Evolutionary conservation across 1,140 invertebrate species (phyloP).

Genomic region (Anoplophora glabripennis): DNA sequence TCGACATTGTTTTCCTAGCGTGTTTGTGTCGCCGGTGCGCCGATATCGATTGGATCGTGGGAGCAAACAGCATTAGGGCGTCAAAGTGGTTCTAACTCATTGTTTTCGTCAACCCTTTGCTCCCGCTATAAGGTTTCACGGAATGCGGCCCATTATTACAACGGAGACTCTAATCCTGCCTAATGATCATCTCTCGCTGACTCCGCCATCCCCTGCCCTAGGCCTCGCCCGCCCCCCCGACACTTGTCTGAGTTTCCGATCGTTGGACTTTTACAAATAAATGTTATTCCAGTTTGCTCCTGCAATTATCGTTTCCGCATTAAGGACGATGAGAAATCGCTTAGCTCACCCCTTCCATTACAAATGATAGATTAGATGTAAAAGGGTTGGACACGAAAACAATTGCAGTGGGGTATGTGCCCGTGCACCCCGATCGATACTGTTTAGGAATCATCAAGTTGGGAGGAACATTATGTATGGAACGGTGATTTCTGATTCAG

Average conservation of each 20-base stretch:
- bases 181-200: conserved; percentile 40
- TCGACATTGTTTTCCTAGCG: background rate
- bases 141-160: conserved; percentile 26
- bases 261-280: conserved; percentile 36
- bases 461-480: background rate
- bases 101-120: conserved; percentile 41
- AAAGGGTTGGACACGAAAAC: conserved; percentile 39
- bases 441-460: background rate
- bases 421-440: conserved; percentile 9
- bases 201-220: conserved; percentile 27
- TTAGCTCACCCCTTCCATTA: conserved; percentile 31
- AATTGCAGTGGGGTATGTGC: conserved; percentile 34
- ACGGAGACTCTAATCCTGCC: conserved; percentile 35
- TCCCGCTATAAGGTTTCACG: conserved; percentile 36
- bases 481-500: background rate
- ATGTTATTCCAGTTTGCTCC: conserved; percentile 40
- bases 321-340: conserved; percentile 34
- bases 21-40: background rate
- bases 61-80: conserved; percentile 17
- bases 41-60: conserved; percentile 9
- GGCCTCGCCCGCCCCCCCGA: no score
- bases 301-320: conserved; percentile 47
- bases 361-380: conserved; percentile 43
- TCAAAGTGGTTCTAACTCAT: conserved; percentile 19
- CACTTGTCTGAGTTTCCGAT: conserved; percentile 39